A percentile compares a stretch with the other conserved stretches of the same genome.
These are phyloP conservation scores for Pinctada fucata DNA, from an alignment of 2,888 invertebrate species.

Conservation along the genomic window DNA sequence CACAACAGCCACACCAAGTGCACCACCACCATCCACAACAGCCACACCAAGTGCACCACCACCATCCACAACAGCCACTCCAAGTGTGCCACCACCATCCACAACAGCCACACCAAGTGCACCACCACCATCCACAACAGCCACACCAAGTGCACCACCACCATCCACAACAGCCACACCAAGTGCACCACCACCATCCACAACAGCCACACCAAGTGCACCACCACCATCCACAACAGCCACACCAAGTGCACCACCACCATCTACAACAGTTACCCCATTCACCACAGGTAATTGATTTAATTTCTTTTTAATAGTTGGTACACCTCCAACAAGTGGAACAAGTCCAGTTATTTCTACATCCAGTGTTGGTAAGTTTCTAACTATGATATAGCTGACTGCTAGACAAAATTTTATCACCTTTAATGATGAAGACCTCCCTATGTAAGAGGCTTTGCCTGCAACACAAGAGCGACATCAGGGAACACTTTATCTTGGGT, in stretches of 20 bases:
- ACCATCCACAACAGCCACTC: neutral
- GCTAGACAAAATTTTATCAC: too few species aligned
- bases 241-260: constrained; percentile 4
- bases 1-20: neutral
- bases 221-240: neutral
- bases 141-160: neutral
- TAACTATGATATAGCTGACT: too few species aligned
- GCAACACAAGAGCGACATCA: too few species aligned
- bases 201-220: neutral
- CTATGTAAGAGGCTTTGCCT: too few species aligned
- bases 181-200: constrained; percentile 3
- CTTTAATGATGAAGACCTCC: too few species aligned
- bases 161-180: constrained; percentile 4
- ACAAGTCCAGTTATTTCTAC: too few species aligned
- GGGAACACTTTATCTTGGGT: too few species aligned
- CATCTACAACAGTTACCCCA: constrained; percentile 26
- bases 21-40: neutral
- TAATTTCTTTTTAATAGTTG: too few species aligned
- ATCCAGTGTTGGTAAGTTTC: too few species aligned
- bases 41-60: neutral
- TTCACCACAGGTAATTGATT: neutral
- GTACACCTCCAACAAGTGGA: too few species aligned
- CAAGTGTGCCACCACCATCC: neutral
- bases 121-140: neutral
- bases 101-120: constrained; percentile 1